Evolutionary conservation across 2,888 invertebrate genomes (phyloP), one percentile per base, ranked within the genome.

Genomic region (Anthophora plumipes): DNA sequence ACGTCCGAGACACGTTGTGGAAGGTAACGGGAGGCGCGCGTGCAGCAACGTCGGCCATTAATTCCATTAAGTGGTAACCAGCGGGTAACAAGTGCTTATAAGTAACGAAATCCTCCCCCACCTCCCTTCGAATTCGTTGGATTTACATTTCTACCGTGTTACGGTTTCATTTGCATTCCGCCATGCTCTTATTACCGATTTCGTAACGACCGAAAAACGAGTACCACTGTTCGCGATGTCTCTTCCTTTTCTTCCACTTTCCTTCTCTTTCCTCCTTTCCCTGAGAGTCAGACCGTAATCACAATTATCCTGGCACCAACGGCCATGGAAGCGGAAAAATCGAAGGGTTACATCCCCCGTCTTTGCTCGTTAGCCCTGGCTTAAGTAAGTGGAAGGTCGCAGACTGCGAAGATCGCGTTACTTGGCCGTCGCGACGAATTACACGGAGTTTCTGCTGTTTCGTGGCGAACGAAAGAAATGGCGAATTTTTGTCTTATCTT

Each of bases 111-210:
- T 67, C 61, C 55, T 57, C 54, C 31, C 41, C 70, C 61, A 74
- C 66, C 39, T 63, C 68, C 59, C 60, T 60, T 59, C 20, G 50
- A 74, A n/a, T 71, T 37, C n/a, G 73, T 70, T 41, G 64, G 69
- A 77, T 80, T 83, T 83, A 72, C 83, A 85, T 85, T 85, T 61
- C 77, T 67, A 41, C 60, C 79, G 71, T 76, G 83, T 83, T 77
- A 77, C 80, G 69, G 77, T 83, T 77, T 80, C 85, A 85, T 85
- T 85, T 85, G 85, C 85, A 85, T 85, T 82, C 68, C 73, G 48
- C 48, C 68, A 50, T 25, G 55, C 61, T 75, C 66, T 77, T 74
- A 80, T 82, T 81, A 77, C 82, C 76, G 80, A 81, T 81, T 81
- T 81, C 70, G 70, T 80, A 80, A 80, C 66, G 80, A 80, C 79